Conservation (phyloP, 2,797 vertebrate genomes). For the Orestias chungarensis region DNA sequence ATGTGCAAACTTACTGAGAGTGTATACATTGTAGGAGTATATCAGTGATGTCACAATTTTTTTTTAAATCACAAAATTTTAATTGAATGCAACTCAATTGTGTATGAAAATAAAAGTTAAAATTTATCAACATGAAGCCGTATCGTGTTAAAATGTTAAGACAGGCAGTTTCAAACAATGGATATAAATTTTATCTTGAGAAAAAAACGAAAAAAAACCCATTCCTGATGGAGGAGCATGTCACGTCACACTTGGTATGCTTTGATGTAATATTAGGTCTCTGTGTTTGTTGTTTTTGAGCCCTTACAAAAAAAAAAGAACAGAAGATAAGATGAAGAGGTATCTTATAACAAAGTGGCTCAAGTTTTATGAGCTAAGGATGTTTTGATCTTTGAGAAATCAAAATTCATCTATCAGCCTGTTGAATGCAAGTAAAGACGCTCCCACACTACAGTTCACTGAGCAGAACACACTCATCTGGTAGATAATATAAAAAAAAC, state of each 20-base stretch:
- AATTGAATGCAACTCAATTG: no score
- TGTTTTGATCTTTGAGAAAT: slow-evolving; percentile 48
- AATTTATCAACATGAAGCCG: neutral
- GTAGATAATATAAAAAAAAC: neutral
- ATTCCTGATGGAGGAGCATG: slow-evolving; percentile 32
- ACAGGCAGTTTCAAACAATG: slow-evolving; percentile 25
- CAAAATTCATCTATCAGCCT: slow-evolving; percentile 21
- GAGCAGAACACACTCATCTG: slow-evolving; percentile 9
- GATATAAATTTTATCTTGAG: slow-evolving; percentile 26
- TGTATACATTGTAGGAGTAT: neutral
- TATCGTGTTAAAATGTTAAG: neutral
- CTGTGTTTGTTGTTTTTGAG: slow-evolving; percentile 49
- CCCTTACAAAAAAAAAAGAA: slow-evolving; percentile 12
- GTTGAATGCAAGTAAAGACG: neutral
- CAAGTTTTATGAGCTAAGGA: slow-evolving; percentile 31
- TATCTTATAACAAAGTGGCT: slow-evolving; percentile 17
- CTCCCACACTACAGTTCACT: slow-evolving; percentile 24
- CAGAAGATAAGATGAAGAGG: neutral
- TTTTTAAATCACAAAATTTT: slow-evolving; percentile 12
- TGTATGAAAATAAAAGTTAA: neutral
- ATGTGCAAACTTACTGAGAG: no score
- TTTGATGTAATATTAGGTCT: slow-evolving; percentile 15
- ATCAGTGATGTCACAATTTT: slow-evolving; percentile 25
- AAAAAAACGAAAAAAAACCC: slow-evolving; percentile 38
- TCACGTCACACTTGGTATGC: slow-evolving; percentile 30